Evolutionary conservation across 2,888 invertebrate species (phyloP), one percentile per base, ranked within the genome.

Genomic region (Napeogenes sylphis): DNA sequence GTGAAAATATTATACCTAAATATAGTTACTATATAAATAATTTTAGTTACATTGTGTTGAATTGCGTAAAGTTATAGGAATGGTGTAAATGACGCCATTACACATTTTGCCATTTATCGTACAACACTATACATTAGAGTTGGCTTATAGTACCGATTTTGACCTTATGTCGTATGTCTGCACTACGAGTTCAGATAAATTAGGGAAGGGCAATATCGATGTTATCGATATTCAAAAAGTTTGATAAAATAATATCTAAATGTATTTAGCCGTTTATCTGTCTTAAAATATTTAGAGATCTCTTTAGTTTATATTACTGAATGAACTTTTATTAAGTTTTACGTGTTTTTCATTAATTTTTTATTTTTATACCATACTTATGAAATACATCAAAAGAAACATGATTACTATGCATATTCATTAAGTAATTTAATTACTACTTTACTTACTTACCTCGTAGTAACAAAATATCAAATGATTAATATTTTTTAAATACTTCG

Each of bases 121-220:
- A 83, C 86, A 85, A 84, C 81, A 82, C 85, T 85, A 86, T 86
- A 87, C 85, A 85, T 86, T 85, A 79, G 82, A 85, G 82, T 78
- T 75, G 73, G 76, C 82, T 83, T 82, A 83, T 80, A 81, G 84
- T 78, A 76, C 84, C 80, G 82, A 81, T 83, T 84, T 82, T 87
- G 89, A 89, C 87, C 90, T 85, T 87, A 84, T 84, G 85, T 85
- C 83, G 84, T 84, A 85, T 85, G 86, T 87, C 79, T 81, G 79
- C 81, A 81, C 84, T 78, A 82, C 82, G 82, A 80, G 81, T 79
- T 84, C 79, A 80, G 81, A 82, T 82, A 82, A 78, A 83, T 55
- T 71, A 76, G 77, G 30, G 77, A 72, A 67, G 76, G 63, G 45
- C 58, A 4, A 42, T 42, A 13, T 56, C 12, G 2, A 21, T 32